phyloP scores from a whole-genome alignment of 2,888 invertebrate species.

The Ophion ventricosus region DNA sequence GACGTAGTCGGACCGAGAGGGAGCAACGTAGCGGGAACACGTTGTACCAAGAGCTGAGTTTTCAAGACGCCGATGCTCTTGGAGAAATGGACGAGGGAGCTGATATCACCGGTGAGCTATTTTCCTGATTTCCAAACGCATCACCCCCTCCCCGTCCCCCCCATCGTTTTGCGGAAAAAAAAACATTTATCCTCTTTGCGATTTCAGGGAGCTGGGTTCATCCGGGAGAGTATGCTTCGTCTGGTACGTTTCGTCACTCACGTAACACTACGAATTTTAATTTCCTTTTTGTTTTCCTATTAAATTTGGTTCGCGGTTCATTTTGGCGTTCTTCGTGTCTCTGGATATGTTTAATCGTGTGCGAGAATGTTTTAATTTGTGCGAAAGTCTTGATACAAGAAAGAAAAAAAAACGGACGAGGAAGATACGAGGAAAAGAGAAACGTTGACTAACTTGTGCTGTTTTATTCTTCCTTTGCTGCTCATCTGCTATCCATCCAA shows the following conservation, averaged over 20 bases:
- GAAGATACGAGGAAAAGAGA: conserved; percentile 8
- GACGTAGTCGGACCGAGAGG: conserved; percentile 89
- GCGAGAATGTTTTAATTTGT: conserved; percentile 6
- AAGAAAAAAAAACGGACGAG: conserved; percentile 19
- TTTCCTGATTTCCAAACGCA: not conserved
- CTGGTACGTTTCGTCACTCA: conserved; percentile 89
- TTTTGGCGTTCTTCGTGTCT: conserved; percentile 49
- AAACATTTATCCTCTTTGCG: conserved; percentile 2
- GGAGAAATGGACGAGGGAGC: conserved; percentile 94
- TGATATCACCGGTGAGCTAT: conserved; percentile 94
- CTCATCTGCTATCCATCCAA: conserved; percentile 74
- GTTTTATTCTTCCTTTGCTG: conserved; percentile 76
- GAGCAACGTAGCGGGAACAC: conserved; percentile 96
- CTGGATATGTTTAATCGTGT: conserved; percentile 54
- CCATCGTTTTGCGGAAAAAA: not conserved
- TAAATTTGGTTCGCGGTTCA: conserved; percentile 40
- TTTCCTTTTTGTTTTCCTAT: conserved; percentile 25
- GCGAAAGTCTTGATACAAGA: conserved; percentile 8
- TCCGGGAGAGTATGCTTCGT: conserved; percentile 99
- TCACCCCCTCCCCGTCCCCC: not conserved
- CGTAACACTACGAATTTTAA: conserved; percentile 64
- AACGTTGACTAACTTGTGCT: conserved; percentile 73
- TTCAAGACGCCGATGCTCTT: conserved; percentile 94
- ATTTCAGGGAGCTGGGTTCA: conserved; percentile 96
- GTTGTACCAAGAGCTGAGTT: conserved; percentile 96